Conservation (phyloP, 2,888 invertebrate species). For the Luffia ferchaultella region DNA sequence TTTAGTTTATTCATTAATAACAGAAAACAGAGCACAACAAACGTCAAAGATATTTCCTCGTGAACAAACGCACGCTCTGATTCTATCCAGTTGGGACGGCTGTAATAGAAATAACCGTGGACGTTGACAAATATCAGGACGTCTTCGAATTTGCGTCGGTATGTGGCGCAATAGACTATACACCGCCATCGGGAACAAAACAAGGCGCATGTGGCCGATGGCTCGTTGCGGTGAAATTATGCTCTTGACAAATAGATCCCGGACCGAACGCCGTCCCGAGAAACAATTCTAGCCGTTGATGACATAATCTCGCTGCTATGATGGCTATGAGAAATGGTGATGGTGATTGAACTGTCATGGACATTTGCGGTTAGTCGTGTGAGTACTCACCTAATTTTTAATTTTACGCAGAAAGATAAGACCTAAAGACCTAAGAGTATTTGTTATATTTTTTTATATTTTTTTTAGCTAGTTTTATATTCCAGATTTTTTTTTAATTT, state of each 20-base stretch:
- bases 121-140: conserved; percentile 27
- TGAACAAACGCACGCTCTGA: conserved; percentile 1
- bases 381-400: no score
- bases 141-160: conserved; percentile 23
- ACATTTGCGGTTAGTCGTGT: no score
- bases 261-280: not conserved
- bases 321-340: no score
- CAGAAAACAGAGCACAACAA: conserved; percentile 5
- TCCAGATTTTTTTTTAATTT: no score
- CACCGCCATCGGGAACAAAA: conserved; percentile 19
- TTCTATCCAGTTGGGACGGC: not conserved
- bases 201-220: conserved; percentile 17
- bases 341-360: no score
- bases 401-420: no score
- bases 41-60: conserved; percentile 7
- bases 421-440: no score
- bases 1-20: not conserved
- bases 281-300: conserved; percentile 21
- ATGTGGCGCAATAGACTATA: conserved; percentile 20
- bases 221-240: conserved; percentile 33
- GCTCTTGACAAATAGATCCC: conserved; percentile 35
- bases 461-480: no score
- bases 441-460: no score
- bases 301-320: not conserved
- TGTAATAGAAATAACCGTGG: conserved; percentile 26